Evolutionary conservation across 2,797 vertebrate genomes (phyloP).

Genomic region (Alcedo atthis): DNA sequence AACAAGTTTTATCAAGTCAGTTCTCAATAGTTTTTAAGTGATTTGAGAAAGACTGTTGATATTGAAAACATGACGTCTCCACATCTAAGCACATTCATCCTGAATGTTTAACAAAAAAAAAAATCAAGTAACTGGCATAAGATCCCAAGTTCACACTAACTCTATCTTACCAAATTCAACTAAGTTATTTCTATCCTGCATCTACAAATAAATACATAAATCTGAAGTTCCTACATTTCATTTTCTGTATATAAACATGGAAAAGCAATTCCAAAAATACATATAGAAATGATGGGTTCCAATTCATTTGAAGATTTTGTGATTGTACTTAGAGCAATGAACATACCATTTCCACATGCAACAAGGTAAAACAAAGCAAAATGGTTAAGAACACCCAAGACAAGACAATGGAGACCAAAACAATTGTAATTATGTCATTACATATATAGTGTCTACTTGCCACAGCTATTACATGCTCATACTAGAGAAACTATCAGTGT

Average conservation of each 20-base stretch:
- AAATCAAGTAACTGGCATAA: background rate
- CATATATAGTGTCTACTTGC: background rate
- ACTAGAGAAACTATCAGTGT: background rate
- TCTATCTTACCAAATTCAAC: background rate
- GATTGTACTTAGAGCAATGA: background rate
- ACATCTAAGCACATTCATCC: background rate
- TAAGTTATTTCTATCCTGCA: background rate
- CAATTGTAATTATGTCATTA: background rate
- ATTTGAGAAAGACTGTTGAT: background rate
- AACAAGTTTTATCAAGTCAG: background rate
- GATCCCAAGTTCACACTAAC: background rate
- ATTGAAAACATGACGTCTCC: background rate
- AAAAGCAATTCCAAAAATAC: background rate
- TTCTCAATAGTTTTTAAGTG: background rate
- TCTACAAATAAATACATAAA: background rate
- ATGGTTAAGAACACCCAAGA: background rate
- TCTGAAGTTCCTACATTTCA: background rate
- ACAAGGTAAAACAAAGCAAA: background rate
- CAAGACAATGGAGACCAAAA: background rate
- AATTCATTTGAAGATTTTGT: background rate
- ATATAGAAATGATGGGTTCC: background rate
- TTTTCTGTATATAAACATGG: background rate
- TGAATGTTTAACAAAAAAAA: background rate
- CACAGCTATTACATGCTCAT: background rate
- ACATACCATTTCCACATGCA: background rate